Evolutionary conservation across 2,113 vertebrate genomes (phyloP).

Genomic region (Synodontis membranacea): DNA sequence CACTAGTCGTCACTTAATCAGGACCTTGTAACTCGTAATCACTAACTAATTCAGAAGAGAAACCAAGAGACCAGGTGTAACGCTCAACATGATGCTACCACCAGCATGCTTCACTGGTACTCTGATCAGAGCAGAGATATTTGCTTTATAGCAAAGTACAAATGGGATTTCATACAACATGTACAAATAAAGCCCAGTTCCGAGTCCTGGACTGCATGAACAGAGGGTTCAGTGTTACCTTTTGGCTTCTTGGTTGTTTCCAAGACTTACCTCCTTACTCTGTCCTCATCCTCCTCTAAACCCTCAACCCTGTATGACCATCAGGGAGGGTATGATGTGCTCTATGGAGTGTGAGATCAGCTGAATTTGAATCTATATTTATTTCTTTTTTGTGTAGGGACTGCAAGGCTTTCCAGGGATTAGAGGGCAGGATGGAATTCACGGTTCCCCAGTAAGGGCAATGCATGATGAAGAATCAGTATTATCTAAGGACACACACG

Average conservation of each 20-base stretch:
- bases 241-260: not conserved
- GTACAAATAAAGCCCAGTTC: too few species aligned
- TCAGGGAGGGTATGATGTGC: not conserved
- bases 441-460: conserved; percentile 63
- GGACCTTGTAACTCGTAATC: not conserved
- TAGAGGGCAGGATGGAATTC: conserved; percentile 67
- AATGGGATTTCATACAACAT: too few species aligned
- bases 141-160: too few species aligned
- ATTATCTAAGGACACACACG: not conserved
- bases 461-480: not conserved
- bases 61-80: not conserved
- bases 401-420: conserved; percentile 62
- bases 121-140: too few species aligned
- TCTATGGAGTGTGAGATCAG: not conserved
- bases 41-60: not conserved
- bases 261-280: not conserved
- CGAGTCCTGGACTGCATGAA: too few species aligned
- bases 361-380: not conserved
- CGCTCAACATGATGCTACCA: not conserved
- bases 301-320: not conserved
- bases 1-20: not conserved
- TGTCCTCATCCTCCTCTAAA: not conserved
- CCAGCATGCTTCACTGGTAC: not conserved
- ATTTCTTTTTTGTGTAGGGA: conserved; percentile 61
- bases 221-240: not conserved